These are phyloP conservation scores for Ataeniobius toweri DNA, from an alignment of 2,797 vertebrate genomes.

Conservation along the genomic window DNA sequence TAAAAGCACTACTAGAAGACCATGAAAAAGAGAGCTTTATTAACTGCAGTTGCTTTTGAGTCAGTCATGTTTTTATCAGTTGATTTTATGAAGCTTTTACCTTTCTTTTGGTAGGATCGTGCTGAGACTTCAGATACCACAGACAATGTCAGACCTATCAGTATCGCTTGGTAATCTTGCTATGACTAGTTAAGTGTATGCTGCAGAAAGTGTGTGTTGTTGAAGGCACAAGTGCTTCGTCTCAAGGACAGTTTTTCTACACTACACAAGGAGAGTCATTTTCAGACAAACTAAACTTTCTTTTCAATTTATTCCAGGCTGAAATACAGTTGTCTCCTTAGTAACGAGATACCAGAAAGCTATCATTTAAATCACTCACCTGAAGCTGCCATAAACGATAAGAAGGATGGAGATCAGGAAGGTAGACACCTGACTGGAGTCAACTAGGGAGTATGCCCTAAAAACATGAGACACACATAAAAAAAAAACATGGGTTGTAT, in stretches of 20 bases:
- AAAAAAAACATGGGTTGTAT: slow-evolving; percentile 18
- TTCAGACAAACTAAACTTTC: too few relatives aligned
- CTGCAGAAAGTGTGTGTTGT: background rate
- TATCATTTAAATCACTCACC: slow-evolving; percentile 80
- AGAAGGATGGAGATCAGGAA: slow-evolving; percentile 99
- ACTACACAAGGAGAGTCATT: too few relatives aligned
- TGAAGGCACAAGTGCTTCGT: background rate
- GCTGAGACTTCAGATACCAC: background rate
- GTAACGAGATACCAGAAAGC: background rate
- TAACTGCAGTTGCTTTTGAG: background rate
- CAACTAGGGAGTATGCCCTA: slow-evolving; percentile 99
- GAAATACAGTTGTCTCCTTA: background rate
- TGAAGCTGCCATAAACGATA: slow-evolving; percentile 99
- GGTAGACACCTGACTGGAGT: slow-evolving; percentile 99
- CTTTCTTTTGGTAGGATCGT: background rate
- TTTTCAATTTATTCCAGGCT: too few relatives aligned
- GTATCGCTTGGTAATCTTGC: background rate
- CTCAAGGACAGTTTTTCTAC: background rate
- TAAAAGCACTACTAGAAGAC: too few relatives aligned
- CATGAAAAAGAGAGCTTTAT: too few relatives aligned
- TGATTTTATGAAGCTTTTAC: background rate
- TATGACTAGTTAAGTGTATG: background rate
- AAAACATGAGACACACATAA: slow-evolving; percentile 17
- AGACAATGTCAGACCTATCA: background rate
- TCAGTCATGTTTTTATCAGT: background rate